These are phyloP conservation scores for Anabas testudineus DNA, from an alignment of 2,797 vertebrate genomes.

Conservation along the genomic window DNA sequence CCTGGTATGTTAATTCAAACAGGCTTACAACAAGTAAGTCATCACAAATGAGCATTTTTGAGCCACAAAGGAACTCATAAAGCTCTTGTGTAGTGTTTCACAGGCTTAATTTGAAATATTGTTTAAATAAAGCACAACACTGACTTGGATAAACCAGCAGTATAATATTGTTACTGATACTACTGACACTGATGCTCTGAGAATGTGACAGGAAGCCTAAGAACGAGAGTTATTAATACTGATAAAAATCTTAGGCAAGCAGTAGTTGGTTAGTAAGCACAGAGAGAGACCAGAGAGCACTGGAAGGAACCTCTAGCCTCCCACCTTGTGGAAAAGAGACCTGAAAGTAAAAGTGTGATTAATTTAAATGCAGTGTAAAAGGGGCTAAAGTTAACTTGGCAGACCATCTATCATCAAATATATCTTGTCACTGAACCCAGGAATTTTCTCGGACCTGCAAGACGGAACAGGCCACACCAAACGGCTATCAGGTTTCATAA, in stretches of 20 bases:
- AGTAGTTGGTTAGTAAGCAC: background rate
- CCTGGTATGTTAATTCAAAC: constrained; percentile 45
- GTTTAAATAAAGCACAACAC: background rate
- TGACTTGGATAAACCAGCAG: background rate
- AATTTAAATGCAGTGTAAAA: no score
- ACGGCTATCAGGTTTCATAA: constrained; percentile 28
- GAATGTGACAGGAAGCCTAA: constrained; percentile 10
- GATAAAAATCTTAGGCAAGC: background rate
- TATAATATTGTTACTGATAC: background rate
- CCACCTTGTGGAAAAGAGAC: background rate
- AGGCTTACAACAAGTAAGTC: constrained; percentile 21
- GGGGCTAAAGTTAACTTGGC: background rate
- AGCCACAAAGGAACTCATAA: background rate
- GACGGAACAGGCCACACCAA: background rate
- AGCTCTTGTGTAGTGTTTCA: background rate
- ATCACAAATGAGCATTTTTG: constrained; percentile 7
- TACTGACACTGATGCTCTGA: background rate
- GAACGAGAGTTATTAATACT: constrained; percentile 4
- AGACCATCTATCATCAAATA: constrained; percentile 1
- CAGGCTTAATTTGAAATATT: background rate
- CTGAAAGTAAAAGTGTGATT: no score
- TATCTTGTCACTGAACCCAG: background rate
- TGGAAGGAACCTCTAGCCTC: no score
- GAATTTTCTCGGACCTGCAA: background rate
- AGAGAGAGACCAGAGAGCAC: no score